A percentile compares a stretch with the other conserved stretches of the same genome.
Evolutionary conservation across 2,113 vertebrate species (phyloP).

Genomic region (Pteropus alecto): DNA sequence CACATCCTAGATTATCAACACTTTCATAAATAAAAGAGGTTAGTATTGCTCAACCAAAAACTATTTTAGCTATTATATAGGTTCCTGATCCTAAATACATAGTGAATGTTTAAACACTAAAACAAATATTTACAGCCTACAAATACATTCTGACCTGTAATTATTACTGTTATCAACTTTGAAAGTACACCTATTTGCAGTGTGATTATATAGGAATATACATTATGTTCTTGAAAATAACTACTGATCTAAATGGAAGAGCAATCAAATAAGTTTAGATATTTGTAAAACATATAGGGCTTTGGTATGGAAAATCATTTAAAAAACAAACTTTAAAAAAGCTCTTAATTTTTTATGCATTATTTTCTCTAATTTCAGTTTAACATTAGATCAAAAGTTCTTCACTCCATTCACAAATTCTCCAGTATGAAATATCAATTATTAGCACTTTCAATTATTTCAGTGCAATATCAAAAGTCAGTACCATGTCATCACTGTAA

Average conservation of each 20-base stretch:
- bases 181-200: neutral
- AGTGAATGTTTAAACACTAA: conserved; percentile 36
- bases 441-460: neutral
- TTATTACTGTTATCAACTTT: neutral
- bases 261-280: neutral
- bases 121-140: neutral
- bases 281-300: conserved; percentile 5
- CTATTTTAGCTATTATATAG: neutral
- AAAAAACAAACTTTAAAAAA: neutral
- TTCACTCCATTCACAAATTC: conserved; percentile 1
- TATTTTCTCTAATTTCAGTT: neutral
- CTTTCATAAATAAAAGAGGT: neutral
- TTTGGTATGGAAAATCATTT: neutral
- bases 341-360: neutral
- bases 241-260: neutral
- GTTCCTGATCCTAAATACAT: neutral
- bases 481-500: neutral
- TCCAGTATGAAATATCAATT: neutral
- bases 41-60: neutral
- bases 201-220: neutral
- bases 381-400: conserved; percentile 9
- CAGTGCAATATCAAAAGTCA: neutral
- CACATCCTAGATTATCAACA: neutral
- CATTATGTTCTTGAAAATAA: conserved; percentile 3
- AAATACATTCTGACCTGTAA: neutral